These are phyloP conservation scores for Strongylocentrotus purpuratus DNA, from an alignment of 35 echinoderm and acorn worm species.

Conservation along the genomic window DNA sequence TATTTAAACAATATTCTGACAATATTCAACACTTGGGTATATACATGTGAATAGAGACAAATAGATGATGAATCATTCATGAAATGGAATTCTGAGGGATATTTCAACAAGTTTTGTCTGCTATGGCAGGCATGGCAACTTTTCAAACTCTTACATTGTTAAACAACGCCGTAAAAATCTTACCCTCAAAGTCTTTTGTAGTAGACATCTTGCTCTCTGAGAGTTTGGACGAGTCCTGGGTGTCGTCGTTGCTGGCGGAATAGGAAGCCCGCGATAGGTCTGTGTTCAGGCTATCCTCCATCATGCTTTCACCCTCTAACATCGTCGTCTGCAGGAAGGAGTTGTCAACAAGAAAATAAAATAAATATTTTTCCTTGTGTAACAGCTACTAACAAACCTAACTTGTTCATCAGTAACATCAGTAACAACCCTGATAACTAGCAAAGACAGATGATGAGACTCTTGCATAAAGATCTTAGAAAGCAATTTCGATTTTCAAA, in stretches of 20 bases:
- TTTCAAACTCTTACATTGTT: too few relatives aligned
- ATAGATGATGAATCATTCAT: too few relatives aligned
- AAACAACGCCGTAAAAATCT: too few relatives aligned
- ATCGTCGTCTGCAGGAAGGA: conserved; percentile 28
- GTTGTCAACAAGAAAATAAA: not conserved
- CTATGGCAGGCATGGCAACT: too few relatives aligned
- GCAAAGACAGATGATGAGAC: not conserved
- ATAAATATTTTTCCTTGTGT: not conserved
- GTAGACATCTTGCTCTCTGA: conserved; percentile 26
- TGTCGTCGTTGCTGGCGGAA: conserved; percentile 69
- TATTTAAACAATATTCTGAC: too few relatives aligned
- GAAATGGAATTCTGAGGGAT: too few relatives aligned
- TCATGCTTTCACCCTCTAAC: conserved; percentile 36
- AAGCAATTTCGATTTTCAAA: too few relatives aligned
- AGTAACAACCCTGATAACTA: not conserved
- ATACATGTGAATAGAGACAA: too few relatives aligned
- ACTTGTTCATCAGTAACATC: not conserved
- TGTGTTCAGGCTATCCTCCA: conserved; percentile 55
- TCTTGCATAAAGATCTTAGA: too few relatives aligned
- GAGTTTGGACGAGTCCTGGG: conserved; percentile 36
- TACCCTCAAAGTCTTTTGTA: conserved; percentile 31
- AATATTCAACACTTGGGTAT: too few relatives aligned
- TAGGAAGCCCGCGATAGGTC: conserved; percentile 66
- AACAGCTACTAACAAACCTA: not conserved
- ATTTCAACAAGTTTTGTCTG: too few relatives aligned